Base-by-base conservation (phyloP, 2,888 invertebrate genomes). In the Drosophila niveifrons region DNA sequence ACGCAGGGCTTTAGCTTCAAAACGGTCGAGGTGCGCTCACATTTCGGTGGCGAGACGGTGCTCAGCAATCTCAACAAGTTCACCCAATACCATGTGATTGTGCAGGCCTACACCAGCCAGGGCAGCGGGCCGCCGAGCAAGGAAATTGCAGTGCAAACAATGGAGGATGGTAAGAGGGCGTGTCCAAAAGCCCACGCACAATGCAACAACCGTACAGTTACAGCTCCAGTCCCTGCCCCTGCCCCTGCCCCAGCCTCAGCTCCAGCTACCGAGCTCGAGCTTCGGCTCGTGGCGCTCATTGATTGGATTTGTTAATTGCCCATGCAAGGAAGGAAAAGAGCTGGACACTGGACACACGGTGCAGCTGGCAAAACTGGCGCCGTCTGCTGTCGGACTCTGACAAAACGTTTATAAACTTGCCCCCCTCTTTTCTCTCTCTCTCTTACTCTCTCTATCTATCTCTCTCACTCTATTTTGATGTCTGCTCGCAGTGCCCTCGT, bases 51-150 rank as follows among this genome's bases (percentile, higher is more conserved):
- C 39, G 95, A 96, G 70, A 94, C 96, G 1, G 93, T 94, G 8
- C 92, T 96, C 29, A 94, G 94, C 55, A 96, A 96, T 36, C 93
- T 97, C 36, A 94, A 95, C 88, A 96, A 96, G 92, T 97, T 95
- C 91, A 95, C 96, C 1, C 94, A 95, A 6, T 97, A 97, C 89
- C 96, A 95, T 78, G 95, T 97, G 29, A 95, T 97, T 47, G 96
- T 97, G 2, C 97, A 97, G 92, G 97, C 97, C 23, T 97, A 97
- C 90, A 97, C 97, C 80, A 96, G 96, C 88, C 94, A 96, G 86
- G 97, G 97, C 23, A 96, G 96, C 48, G 97, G 97, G 0, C 97
- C 97, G 1, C 95, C 96, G 10, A 97, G 96, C 43, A 95, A 96
- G 65, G 96, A 96, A 39, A 95, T 96, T 50, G 95, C 95, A 52